These are phyloP conservation scores for Ascaphus truei DNA, from an alignment of 2,113 vertebrate genomes.

Conservation along the genomic window DNA sequence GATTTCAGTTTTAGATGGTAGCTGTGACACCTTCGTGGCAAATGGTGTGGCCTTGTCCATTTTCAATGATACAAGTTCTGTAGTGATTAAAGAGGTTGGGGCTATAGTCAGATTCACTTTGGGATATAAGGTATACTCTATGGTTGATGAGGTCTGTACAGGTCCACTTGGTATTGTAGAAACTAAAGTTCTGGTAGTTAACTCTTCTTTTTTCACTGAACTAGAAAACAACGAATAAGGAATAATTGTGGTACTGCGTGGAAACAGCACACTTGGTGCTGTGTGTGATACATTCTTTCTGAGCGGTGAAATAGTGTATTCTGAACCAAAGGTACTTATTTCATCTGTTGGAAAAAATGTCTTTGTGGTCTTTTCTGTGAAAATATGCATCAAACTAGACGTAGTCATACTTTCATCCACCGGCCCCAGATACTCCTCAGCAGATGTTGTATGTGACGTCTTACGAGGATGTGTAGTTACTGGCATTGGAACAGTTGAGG, in stretches of 20 bases:
- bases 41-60: slow-evolving; percentile 4
- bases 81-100: slow-evolving; percentile 18
- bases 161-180: slow-evolving; percentile 41
- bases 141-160: slow-evolving; percentile 42
- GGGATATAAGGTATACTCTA: slow-evolving; percentile 3
- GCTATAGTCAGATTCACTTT: slow-evolving; percentile 31
- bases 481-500: no score
- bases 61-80: slow-evolving; percentile 9
- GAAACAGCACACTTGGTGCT: background rate
- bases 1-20: slow-evolving; percentile 17
- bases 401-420: background rate
- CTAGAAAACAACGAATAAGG: background rate
- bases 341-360: background rate
- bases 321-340: background rate
- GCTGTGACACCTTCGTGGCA: slow-evolving; percentile 12
- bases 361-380: slow-evolving; percentile 2
- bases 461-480: rapidly evolving
- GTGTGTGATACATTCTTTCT: slow-evolving; percentile 24
- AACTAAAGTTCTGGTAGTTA: slow-evolving; percentile 30
- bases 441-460: background rate
- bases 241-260: background rate
- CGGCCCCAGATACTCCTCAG: background rate
- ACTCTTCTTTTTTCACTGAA: slow-evolving; percentile 6
- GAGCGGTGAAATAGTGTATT: background rate
- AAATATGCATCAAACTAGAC: background rate